Base-by-base conservation (phyloP, 2,888 invertebrate species). In the Gasteruption jaculator region DNA sequence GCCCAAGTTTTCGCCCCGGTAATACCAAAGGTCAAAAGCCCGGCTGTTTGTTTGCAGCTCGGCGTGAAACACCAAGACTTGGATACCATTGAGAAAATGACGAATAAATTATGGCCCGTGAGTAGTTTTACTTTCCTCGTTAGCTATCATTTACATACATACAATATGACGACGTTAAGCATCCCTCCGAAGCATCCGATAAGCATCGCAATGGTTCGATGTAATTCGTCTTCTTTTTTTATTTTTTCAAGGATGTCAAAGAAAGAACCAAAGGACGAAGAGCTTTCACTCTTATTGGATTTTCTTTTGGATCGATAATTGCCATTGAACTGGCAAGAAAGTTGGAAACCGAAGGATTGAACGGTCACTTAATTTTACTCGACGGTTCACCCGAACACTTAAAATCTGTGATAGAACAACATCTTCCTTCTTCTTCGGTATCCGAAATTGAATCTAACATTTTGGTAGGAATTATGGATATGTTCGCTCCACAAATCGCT, bases 251-350 rank as follows among this genome's bases (percentile, higher is more conserved):
- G 84, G 72, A 79, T 53, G 75, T 85, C 7, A 73, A 77, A 40
- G 70, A 75, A 26, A 73, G 76, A 8, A 63, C 39, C 14, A 53
- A 62, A 37, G 43, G 32, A 21, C 55, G 58, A 6, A 48, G 53
- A 31, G 50, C 59, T 1, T 93, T 86, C 72, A 79, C 80, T 43
- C 64, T 96, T 1, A 79, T 87, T 10, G 95, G 88, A 2, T 94
- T 96, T 74, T 96, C 95, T 10, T 94, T 83, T 61, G 96, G 96
- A 30, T 75, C 84, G 0, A 68, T 86, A 15, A 74, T 92, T 14
- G 84, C 86, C 0, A 70, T 93, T 41, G 88, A 92, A 64, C 72
- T 94, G 44, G 85, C 83, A 4, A 72, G 80, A 6, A 75, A 79
- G 57, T 72, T 94, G 24, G 90, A 91, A 68, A 72, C 71, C 5